Conservation (phyloP, 2,113 vertebrate genomes). For the Acanthisitta chloris region DNA sequence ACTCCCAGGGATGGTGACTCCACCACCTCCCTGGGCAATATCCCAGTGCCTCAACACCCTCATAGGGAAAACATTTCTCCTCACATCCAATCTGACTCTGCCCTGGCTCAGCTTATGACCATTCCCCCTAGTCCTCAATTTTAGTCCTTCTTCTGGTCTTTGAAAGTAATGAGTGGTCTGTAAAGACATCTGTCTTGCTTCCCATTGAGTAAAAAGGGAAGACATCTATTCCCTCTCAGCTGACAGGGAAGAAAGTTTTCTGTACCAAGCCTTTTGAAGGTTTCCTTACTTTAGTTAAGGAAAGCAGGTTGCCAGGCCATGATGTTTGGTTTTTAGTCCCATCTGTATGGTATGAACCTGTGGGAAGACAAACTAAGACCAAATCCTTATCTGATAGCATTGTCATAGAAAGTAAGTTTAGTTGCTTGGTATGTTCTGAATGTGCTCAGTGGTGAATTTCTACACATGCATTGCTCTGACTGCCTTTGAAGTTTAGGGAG, state of each 20-base stretch:
- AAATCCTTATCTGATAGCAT: neutral
- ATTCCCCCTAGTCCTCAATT: too few relatives aligned
- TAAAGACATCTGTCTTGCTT: neutral
- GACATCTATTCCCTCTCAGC: neutral
- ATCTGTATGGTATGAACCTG: neutral
- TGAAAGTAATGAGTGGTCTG: neutral
- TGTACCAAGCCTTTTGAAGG: neutral
- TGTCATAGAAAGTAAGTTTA: neutral
- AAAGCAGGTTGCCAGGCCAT: neutral
- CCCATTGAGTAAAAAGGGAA: neutral
- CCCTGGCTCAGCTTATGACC: too few relatives aligned
- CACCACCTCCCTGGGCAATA: too few relatives aligned
- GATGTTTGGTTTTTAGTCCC: neutral
- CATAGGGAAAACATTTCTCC: too few relatives aligned
- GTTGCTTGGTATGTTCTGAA: neutral
- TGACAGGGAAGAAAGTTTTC: neutral
- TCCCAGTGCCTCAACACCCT: too few relatives aligned
- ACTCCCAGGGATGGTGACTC: too few relatives aligned
- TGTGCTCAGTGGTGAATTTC: neutral
- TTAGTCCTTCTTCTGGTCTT: neutral
- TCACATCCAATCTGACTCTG: too few relatives aligned
- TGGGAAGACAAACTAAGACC: neutral
- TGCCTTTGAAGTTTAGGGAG: neutral
- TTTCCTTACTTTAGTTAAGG: neutral
- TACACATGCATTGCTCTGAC: neutral